Evolutionary conservation across 2,797 vertebrate genomes (phyloP).

Genomic region (Sciurus vulgaris): DNA sequence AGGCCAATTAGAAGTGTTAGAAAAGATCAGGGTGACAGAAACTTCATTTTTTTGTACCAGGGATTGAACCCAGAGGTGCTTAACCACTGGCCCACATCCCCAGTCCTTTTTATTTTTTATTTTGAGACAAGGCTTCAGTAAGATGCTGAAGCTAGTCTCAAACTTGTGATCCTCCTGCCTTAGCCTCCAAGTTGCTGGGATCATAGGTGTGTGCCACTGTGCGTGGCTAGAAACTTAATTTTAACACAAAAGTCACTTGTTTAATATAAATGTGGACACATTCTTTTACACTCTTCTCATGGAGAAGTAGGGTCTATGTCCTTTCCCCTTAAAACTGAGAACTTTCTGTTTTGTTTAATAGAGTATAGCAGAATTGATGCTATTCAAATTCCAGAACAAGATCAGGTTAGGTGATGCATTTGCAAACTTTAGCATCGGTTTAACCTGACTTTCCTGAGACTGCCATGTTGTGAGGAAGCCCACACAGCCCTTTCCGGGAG

Average conservation of each 20-base stretch:
- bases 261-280: not conserved
- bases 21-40: not conserved
- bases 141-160: no score
- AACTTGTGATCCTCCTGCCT: no score
- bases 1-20: not conserved
- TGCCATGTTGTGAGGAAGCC: not conserved
- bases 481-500: not conserved
- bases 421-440: not conserved
- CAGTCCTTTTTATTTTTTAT: no score
- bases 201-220: no score
- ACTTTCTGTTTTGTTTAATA: not conserved
- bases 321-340: not conserved
- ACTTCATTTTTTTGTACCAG: not conserved
- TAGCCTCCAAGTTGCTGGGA: no score
- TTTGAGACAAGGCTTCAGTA: no score
- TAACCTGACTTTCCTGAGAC: not conserved
- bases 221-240: not conserved
- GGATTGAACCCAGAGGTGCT: no score
- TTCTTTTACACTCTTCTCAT: not conserved
- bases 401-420: not conserved
- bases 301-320: not conserved
- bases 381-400: not conserved
- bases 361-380: not conserved
- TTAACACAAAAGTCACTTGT: not conserved
- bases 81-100: no score